Conservation (phyloP, 2,888 invertebrate genomes). For the Chrysodeixis includens region DNA sequence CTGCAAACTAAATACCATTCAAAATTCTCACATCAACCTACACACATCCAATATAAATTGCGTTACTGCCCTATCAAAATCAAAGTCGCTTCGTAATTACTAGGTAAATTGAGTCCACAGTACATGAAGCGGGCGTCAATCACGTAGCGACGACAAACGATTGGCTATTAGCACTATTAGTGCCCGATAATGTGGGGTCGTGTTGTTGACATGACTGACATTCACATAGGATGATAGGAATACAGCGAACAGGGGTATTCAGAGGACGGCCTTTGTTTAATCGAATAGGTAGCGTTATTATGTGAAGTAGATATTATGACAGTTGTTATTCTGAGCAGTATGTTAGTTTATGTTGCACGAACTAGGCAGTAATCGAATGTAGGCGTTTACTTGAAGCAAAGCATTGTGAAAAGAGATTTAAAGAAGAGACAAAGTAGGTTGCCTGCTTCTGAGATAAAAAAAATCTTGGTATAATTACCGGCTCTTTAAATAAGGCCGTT, state of each 20-base stretch:
- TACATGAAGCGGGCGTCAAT: slow-evolving; percentile 45
- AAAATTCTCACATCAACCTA: background rate
- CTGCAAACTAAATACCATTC: background rate
- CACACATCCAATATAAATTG: background rate
- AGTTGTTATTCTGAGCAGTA: background rate
- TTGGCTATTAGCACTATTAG: slow-evolving; percentile 57
- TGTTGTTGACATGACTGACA: slow-evolving; percentile 39
- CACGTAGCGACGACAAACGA: slow-evolving; percentile 32
- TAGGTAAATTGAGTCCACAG: slow-evolving; percentile 40
- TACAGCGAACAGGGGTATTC: slow-evolving; percentile 18
- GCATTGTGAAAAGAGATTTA: no score
- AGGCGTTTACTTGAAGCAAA: no score
- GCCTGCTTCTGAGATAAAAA: no score
- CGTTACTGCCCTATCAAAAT: background rate
- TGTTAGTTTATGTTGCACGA: no score
- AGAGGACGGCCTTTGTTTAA: slow-evolving; percentile 11
- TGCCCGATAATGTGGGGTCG: slow-evolving; percentile 21
- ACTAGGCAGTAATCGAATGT: no score
- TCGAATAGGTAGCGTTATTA: slow-evolving; percentile 5
- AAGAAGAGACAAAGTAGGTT: no score
- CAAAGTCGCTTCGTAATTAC: slow-evolving; percentile 3
- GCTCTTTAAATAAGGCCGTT: no score
- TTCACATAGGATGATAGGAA: slow-evolving; percentile 18
- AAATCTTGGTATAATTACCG: no score
- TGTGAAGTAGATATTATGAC: no score